phyloP scores from a whole-genome alignment of 2,888 invertebrate genomes.

The Clostera curtula region DNA sequence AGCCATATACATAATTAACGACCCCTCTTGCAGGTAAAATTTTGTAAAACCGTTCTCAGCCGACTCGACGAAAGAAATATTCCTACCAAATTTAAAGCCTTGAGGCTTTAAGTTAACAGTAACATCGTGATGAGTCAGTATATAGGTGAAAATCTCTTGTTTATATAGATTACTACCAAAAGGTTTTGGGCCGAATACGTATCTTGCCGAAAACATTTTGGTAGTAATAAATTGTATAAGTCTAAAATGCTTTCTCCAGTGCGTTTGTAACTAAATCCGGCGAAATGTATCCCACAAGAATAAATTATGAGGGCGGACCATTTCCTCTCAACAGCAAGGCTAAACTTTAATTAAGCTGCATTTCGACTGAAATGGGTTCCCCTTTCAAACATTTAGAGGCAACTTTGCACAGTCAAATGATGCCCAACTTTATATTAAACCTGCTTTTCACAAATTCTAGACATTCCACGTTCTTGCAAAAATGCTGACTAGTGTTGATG shows the following conservation, averaged over 20 bases:
- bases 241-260: constrained; percentile 44
- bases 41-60: no score
- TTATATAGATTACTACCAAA: no score
- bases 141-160: no score
- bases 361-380: constrained; percentile 55
- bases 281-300: constrained; percentile 61
- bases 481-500: not conserved
- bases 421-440: constrained; percentile 28
- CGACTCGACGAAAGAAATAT: no score
- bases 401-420: constrained; percentile 37
- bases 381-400: constrained; percentile 55
- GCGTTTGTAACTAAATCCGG: constrained; percentile 56
- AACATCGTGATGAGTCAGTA: no score
- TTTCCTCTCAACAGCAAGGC: constrained; percentile 53
- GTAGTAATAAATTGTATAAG: constrained; percentile 36
- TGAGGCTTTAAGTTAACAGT: no score
- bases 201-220: constrained; percentile 17
- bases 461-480: constrained; percentile 27
- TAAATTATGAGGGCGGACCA: constrained; percentile 63
- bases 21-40: no score
- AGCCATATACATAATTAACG: no score
- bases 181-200: no score
- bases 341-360: constrained; percentile 68
- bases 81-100: no score
- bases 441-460: constrained; percentile 23